Conservation (phyloP, 2,797 vertebrate genomes). For the Orestias chungarensis region DNA sequence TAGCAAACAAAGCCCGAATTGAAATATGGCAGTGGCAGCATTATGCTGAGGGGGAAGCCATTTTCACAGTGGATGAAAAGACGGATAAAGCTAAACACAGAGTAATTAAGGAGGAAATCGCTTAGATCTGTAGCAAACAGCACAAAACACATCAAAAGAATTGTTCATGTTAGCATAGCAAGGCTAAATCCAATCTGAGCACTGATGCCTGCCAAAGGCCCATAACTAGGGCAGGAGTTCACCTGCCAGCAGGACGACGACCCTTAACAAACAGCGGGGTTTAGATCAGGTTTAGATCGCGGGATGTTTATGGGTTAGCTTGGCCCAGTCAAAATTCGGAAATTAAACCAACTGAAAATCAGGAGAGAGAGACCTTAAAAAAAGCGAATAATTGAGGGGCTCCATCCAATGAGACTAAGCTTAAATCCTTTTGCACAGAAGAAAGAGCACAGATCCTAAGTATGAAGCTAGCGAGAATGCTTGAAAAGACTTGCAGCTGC, state of each 20-base stretch:
- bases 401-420: not conserved
- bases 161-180: not conserved
- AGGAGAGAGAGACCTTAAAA: not conserved
- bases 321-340: conserved; percentile 1
- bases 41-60: not conserved
- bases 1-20: not conserved
- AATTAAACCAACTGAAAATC: not conserved
- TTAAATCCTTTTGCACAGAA: not conserved
- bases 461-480: not conserved
- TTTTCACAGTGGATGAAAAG: not conserved
- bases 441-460: not conserved
- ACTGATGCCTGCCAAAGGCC: not conserved
- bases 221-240: not conserved
- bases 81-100: not conserved
- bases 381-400: not conserved
- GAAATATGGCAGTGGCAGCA: not conserved
- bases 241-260: not conserved
- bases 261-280: not conserved
- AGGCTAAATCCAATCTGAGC: not conserved
- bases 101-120: not conserved
- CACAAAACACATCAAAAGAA: not conserved
- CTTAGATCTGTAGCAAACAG: not conserved
- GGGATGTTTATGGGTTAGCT: not conserved
- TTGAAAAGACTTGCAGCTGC: not conserved
- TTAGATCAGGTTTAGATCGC: not conserved